phyloP scores from a whole-genome alignment of 1,140 invertebrate genomes.

The Hormaphis cornu region DNA sequence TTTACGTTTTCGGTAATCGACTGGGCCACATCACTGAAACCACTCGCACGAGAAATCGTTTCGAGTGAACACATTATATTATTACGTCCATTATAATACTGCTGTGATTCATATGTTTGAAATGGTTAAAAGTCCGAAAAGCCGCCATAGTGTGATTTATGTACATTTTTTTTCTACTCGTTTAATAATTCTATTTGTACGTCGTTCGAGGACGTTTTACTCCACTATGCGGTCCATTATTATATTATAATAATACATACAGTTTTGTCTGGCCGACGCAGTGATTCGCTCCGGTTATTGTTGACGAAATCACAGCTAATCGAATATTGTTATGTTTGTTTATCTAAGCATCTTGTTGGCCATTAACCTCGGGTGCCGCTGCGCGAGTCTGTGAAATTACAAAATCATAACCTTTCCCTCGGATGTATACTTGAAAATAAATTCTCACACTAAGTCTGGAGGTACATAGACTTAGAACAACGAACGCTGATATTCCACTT shows the following conservation, averaged over 20 bases:
- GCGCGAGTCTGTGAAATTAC: constrained; percentile 26
- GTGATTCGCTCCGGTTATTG: constrained; percentile 30
- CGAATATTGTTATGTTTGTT: constrained; percentile 26
- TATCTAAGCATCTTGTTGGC: constrained; percentile 26
- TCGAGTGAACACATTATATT: too few species aligned
- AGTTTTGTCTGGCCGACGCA: background rate
- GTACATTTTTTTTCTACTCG: background rate
- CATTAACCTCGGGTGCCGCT: constrained; percentile 19
- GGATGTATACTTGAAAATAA: background rate
- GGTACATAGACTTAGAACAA: too few species aligned
- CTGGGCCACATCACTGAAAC: too few species aligned
- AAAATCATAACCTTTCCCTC: constrained; percentile 30
- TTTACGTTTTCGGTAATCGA: too few species aligned
- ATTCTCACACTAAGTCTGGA: too few species aligned
- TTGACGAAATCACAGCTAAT: constrained; percentile 27
- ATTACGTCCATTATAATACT: too few species aligned
- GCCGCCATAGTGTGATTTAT: background rate
- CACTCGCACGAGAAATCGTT: too few species aligned
- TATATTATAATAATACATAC: too few species aligned
- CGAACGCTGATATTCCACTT: too few species aligned
- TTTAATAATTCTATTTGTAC: too few species aligned
- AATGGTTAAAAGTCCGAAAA: too few species aligned
- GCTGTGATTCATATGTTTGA: too few species aligned
- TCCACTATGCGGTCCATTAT: background rate
- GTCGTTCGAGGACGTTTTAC: constrained; percentile 7